Evolutionary conservation across 2,113 vertebrate genomes (phyloP).

Genomic region (Aix galericulata): DNA sequence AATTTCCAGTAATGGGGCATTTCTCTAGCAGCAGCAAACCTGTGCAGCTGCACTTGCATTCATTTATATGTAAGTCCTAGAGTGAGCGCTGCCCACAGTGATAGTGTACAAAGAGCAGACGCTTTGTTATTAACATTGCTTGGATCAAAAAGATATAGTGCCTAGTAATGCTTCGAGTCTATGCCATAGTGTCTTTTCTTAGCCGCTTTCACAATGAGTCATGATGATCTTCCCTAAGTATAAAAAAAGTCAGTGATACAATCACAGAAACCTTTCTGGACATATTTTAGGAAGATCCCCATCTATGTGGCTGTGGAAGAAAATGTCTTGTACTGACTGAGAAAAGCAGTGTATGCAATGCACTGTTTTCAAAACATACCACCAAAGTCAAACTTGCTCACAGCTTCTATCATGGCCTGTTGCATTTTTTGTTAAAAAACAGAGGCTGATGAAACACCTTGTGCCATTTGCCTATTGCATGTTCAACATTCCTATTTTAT

Average conservation of each 20-base stretch:
- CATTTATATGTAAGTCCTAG: not conserved
- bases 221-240: not conserved
- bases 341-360: not conserved
- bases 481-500: not conserved
- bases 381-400: not conserved
- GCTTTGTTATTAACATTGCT: fast-evolving
- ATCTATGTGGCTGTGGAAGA: not conserved
- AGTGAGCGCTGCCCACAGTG: not conserved
- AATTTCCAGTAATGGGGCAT: not conserved
- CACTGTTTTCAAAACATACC: not conserved
- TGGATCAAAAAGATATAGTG: fast-evolving
- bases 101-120: fast-evolving
- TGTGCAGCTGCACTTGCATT: fast-evolving
- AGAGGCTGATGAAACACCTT: not conserved
- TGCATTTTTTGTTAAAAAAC: not conserved
- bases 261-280: not conserved
- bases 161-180: not conserved
- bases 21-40: not conserved
- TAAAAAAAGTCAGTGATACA: too few relatives aligned
- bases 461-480: not conserved
- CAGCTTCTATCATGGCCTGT: not conserved
- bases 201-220: not conserved
- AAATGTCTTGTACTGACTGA: not conserved
- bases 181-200: not conserved
- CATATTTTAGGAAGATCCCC: not conserved